These are phyloP conservation scores for Colius striatus DNA, from an alignment of 2,113 vertebrate genomes.

Conservation along the genomic window DNA sequence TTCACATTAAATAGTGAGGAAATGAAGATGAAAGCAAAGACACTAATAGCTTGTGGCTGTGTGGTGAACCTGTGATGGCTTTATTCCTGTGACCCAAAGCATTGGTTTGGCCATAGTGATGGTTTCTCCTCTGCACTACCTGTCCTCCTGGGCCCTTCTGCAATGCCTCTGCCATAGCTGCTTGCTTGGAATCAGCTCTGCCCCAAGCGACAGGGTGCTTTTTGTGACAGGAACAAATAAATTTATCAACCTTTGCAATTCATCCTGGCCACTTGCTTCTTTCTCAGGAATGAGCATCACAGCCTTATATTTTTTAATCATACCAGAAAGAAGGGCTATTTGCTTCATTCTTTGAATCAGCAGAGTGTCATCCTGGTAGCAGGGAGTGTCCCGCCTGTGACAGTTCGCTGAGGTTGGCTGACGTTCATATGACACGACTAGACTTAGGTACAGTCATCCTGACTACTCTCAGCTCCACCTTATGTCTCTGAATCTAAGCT, in stretches of 20 bases:
- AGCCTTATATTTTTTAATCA: background rate
- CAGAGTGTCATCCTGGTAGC: background rate
- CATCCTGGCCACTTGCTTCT: background rate
- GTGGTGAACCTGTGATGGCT: background rate
- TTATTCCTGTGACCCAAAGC: background rate
- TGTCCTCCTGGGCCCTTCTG: too few species aligned
- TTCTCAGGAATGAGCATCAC: background rate
- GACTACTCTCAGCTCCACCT: background rate
- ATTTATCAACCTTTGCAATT: background rate
- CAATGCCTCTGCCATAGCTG: fast-evolving
- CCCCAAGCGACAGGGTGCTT: background rate
- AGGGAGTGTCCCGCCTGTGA: background rate
- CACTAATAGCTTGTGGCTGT: background rate
- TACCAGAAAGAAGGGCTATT: background rate
- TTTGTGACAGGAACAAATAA: background rate
- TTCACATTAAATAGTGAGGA: background rate
- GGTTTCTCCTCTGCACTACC: background rate
- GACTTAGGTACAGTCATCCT: background rate
- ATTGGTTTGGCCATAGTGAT: fast-evolving
- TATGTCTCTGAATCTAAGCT: background rate
- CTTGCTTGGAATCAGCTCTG: background rate
- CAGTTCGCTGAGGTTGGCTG: background rate
- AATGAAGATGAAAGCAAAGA: background rate
- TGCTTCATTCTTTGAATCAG: too few species aligned
- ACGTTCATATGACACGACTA: too few species aligned